Evolutionary conservation across 2,888 invertebrate species (phyloP), one percentile per base, ranked within the genome.

Genomic region (Suillia variegata): DNA sequence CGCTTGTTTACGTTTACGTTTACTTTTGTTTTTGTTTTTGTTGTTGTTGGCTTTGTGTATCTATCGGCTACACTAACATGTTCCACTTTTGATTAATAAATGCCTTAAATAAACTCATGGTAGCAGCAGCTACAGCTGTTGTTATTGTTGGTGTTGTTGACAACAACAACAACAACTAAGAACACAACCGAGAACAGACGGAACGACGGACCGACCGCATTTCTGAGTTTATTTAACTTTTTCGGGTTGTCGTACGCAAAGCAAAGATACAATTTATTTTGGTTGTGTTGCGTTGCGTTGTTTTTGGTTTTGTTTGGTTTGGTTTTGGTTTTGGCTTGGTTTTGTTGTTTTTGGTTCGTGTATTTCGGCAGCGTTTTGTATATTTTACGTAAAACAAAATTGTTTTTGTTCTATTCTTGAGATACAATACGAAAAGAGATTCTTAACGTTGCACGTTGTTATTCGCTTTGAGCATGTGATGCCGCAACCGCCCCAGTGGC

Each of bases 401-500:
- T 26, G 26, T 26, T 5, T 26, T n/a, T 26, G 6, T 26, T 26
- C 26, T 26, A 26, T 26, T 26, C 10, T 26, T 26, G 6, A n/a
- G n/a, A n/a, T n/a, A n/a, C n/a, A n/a, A n/a, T n/a, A n/a, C 10
- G 10, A 26, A 26, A 26, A 26, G 5, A 26, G 5, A 26, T 26
- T 26, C 26, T 26, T 26, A n/a, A 26, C 26, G 26, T 26, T 26
- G 26, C 26, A 10, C 26, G n/a, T 5, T 26, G 26, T 26, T 26
- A 26, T 26, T 26, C 26, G 26, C 10, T 6, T 26, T 5, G 26
- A 6, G 26, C 26, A n/a, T n/a, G 38, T 38, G 10, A 10, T 10
- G n/a, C 3, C 15, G 38, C 38, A 38, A 38, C 56, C 24, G 65
- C 65, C 65, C 65, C 63, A 65, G 65, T 65, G 73, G 73, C 73